These are phyloP conservation scores for Atta cephalotes DNA, from an alignment of 1,140 invertebrate species.

Conservation along the genomic window DNA sequence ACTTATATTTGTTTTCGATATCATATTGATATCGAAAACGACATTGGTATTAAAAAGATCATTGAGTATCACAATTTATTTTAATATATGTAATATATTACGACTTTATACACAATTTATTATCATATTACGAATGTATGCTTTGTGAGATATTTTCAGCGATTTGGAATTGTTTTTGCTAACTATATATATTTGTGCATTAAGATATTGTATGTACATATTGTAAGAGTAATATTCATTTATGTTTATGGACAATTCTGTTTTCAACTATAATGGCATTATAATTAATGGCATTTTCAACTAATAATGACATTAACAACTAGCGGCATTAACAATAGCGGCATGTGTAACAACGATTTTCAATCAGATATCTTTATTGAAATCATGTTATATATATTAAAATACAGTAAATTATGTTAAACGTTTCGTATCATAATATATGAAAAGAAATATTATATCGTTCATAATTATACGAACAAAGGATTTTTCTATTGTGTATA, in stretches of 20 bases:
- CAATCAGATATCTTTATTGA: conserved; percentile 20
- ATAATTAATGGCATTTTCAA: neutral
- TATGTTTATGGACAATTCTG: neutral
- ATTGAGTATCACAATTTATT: conserved; percentile 40
- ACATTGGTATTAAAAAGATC: conserved; percentile 6
- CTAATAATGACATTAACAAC: conserved; percentile 9
- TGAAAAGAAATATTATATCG: conserved; percentile 3
- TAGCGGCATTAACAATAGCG: conserved; percentile 19
- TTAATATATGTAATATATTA: conserved; percentile 20
- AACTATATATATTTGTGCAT: conserved; percentile 36
- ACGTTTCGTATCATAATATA: conserved; percentile 26
- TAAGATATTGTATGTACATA: neutral
- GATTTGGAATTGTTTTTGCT: neutral
- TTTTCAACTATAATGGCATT: conserved; percentile 3
- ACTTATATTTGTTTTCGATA: conserved; percentile 21
- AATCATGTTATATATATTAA: conserved; percentile 23
- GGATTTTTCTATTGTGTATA: conserved; percentile 27
- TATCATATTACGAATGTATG: conserved; percentile 17
- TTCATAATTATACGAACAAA: conserved; percentile 45
- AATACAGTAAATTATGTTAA: conserved; percentile 46
- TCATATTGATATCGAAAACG: conserved; percentile 40
- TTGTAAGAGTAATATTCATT: conserved; percentile 1
- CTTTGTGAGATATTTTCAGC: conserved; percentile 17
- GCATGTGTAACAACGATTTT: conserved; percentile 32
- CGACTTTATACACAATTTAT: conserved; percentile 6